These are phyloP conservation scores for Anguilla anguilla DNA, from an alignment of 2,797 vertebrate genomes.

Conservation along the genomic window DNA sequence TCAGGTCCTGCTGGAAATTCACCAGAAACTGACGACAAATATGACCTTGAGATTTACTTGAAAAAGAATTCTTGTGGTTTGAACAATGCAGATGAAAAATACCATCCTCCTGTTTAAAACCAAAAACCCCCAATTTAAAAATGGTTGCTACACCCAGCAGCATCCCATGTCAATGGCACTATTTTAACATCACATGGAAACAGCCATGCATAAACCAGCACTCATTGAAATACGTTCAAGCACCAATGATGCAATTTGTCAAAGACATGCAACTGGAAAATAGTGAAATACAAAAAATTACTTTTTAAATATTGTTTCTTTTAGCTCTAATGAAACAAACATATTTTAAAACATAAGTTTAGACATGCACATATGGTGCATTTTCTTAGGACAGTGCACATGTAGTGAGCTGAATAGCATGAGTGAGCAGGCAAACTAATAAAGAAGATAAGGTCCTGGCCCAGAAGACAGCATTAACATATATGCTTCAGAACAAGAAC, in stretches of 20 bases:
- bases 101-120: not conserved
- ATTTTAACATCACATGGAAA: not conserved
- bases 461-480: no score
- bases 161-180: not conserved
- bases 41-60: not conserved
- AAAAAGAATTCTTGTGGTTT: not conserved
- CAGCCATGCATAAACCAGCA: no score
- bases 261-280: not conserved
- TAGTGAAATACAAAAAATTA: not conserved
- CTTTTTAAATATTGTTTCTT: not conserved
- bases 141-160: not conserved
- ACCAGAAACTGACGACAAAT: not conserved
- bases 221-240: no score
- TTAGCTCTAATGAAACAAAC: not conserved
- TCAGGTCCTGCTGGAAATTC: not conserved
- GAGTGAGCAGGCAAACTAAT: not conserved
- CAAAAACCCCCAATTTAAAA: not conserved
- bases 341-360: not conserved
- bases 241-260: not conserved
- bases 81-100: not conserved
- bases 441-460: not conserved
- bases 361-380: not conserved
- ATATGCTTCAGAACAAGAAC: not conserved
- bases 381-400: not conserved
- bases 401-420: not conserved